These are phyloP conservation scores for Corvus hawaiiensis DNA, from an alignment of 2,113 vertebrate genomes.

Conservation along the genomic window DNA sequence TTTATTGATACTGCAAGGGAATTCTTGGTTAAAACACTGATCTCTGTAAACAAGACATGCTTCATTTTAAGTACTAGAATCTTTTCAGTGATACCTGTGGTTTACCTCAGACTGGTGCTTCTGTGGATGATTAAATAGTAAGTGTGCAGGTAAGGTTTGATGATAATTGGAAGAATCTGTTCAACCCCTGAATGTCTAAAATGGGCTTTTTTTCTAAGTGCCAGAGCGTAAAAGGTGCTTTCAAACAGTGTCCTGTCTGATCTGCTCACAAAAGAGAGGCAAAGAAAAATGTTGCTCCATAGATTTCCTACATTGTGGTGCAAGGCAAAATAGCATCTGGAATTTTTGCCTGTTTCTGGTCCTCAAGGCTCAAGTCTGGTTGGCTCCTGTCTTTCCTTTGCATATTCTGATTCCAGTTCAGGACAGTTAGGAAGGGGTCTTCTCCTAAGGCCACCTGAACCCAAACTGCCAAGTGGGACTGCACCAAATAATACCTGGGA, in stretches of 20 bases:
- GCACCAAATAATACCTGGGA: not conserved
- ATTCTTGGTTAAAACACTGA: not conserved
- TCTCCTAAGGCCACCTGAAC: not conserved
- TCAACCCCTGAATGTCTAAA: not conserved
- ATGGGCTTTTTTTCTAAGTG: not conserved
- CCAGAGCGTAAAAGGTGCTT: not conserved
- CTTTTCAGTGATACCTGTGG: not conserved
- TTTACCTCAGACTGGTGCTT: not conserved
- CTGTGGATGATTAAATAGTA: not conserved
- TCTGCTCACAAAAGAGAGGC: not conserved
- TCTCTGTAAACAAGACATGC: not conserved
- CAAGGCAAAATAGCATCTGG: not conserved
- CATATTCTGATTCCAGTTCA: not conserved
- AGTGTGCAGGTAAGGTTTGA: not conserved
- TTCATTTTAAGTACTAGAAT: constrained; percentile 15
- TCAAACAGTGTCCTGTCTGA: not conserved
- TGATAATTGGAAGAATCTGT: not conserved
- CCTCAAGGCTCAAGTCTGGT: not conserved
- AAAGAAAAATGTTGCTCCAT: not conserved
- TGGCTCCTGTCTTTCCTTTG: not conserved
- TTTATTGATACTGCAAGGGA: not conserved
- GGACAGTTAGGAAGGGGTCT: not conserved
- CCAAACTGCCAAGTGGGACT: no score
- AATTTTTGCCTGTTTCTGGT: not conserved
- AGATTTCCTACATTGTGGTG: not conserved